Evolutionary conservation across 2,113 vertebrate species (phyloP).

Genomic region (Egretta garzetta): DNA sequence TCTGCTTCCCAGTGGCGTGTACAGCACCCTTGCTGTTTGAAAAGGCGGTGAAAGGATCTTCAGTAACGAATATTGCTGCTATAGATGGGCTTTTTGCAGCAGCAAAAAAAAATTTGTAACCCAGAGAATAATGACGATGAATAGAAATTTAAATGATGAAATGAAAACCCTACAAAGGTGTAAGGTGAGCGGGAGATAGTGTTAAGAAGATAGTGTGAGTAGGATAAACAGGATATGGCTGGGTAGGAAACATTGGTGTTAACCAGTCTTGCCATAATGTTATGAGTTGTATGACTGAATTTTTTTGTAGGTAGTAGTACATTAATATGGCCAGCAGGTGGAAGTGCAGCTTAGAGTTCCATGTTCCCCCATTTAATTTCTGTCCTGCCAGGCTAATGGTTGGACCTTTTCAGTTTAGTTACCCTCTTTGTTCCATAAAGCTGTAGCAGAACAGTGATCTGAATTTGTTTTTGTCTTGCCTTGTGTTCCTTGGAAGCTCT

Average conservation of each 20-base stretch:
- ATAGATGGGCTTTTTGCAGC: background rate
- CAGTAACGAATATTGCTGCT: background rate
- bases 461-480: background rate
- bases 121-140: background rate
- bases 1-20: background rate
- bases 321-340: constrained; percentile 10
- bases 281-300: background rate
- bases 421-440: background rate
- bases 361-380: background rate
- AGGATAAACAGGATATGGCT: background rate
- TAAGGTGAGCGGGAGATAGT: background rate
- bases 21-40: background rate
- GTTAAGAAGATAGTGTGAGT: background rate
- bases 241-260: background rate
- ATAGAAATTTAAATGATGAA: background rate
- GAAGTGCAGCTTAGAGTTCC: background rate
- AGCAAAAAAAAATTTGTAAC: background rate
- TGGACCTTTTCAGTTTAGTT: background rate
- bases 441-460: background rate
- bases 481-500: background rate
- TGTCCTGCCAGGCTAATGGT: background rate
- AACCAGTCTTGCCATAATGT: background rate
- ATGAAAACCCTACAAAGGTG: background rate
- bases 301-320: background rate
- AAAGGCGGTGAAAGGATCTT: background rate